phyloP scores from a whole-genome alignment of 2,113 vertebrate species.

The Propithecus coquereli region DNA sequence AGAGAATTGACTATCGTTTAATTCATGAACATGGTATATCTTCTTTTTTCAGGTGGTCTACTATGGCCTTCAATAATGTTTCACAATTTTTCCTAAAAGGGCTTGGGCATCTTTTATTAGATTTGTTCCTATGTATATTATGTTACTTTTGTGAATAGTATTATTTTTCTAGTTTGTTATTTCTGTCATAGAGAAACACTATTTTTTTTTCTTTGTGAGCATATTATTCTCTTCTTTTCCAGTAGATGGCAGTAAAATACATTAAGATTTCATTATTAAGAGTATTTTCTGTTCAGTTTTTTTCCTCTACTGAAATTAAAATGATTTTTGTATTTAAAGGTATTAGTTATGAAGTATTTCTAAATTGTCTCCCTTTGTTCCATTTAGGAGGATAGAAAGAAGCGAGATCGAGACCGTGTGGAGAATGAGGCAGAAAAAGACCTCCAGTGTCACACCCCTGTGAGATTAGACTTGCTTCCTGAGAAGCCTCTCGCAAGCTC shows the following conservation, averaged over 20 bases:
- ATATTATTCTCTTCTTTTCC: constrained; percentile 59
- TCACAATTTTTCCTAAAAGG: neutral
- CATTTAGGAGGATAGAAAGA: constrained; percentile 92
- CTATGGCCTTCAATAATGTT: neutral
- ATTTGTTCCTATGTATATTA: neutral
- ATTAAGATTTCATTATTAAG: constrained; percentile 40
- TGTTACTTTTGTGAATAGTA: constrained; percentile 3
- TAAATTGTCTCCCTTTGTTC: neutral
- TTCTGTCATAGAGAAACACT: neutral
- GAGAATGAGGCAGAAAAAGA: constrained; percentile 89
- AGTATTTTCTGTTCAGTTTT: neutral
- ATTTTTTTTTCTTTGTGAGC: neutral
- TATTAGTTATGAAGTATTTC: neutral
- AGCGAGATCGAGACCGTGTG: constrained; percentile 86
- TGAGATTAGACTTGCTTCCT: constrained; percentile 87
- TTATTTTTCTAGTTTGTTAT: neutral
- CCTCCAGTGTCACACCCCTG: constrained; percentile 87
- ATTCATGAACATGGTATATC: constrained; percentile 33
- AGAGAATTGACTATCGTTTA: neutral
- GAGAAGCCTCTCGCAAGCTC: constrained; percentile 86
- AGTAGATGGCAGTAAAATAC: constrained; percentile 80
- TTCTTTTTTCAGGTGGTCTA: constrained; percentile 16
- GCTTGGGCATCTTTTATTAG: neutral
- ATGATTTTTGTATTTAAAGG: neutral
- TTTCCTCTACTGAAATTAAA: constrained; percentile 2